Conservation (phyloP, 2,888 invertebrate genomes). For the Drosophila flavopinicola region DNA sequence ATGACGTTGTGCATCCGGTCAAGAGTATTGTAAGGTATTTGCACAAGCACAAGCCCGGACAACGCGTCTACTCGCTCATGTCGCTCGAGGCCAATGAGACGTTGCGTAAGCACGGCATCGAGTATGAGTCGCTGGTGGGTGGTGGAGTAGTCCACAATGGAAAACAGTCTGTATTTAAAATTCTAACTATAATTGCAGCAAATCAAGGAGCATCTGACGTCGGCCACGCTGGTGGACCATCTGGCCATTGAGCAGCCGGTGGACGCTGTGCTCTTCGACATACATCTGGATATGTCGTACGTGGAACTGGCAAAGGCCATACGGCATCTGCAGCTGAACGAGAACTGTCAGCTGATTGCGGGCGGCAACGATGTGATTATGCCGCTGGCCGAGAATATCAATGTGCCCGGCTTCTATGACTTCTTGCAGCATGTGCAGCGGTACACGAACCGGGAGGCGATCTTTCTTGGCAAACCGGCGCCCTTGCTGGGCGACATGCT, state of each 20-base stretch:
- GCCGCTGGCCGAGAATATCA: conserved; percentile 70
- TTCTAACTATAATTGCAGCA: conserved; percentile 38
- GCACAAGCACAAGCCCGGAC: conserved; percentile 84
- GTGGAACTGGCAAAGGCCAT: conserved; percentile 84
- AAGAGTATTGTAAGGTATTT: conserved; percentile 84
- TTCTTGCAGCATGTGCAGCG: conserved; percentile 71
- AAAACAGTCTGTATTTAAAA: background rate
- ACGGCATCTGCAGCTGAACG: conserved; percentile 83
- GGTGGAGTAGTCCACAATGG: too few species aligned
- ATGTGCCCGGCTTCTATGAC: conserved; percentile 77
- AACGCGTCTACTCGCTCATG: conserved; percentile 84
- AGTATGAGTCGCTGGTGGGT: conserved; percentile 81
- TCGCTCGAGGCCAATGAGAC: conserved; percentile 77
- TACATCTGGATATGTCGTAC: conserved; percentile 84
- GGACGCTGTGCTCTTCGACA: conserved; percentile 85
- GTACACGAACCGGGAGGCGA: conserved; percentile 81
- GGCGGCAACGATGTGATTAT: conserved; percentile 82
- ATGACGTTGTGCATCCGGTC: conserved; percentile 84
- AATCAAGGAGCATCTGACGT: conserved; percentile 66
- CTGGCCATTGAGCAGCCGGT: conserved; percentile 70
- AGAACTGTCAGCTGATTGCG: conserved; percentile 84
- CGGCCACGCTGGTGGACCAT: conserved; percentile 49
- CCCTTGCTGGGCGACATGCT: conserved; percentile 81
- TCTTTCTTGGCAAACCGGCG: conserved; percentile 85
- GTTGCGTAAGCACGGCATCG: conserved; percentile 84